Conservation (phyloP, 2,888 invertebrate species). For the Scelioninae gen. 2 region DNA sequence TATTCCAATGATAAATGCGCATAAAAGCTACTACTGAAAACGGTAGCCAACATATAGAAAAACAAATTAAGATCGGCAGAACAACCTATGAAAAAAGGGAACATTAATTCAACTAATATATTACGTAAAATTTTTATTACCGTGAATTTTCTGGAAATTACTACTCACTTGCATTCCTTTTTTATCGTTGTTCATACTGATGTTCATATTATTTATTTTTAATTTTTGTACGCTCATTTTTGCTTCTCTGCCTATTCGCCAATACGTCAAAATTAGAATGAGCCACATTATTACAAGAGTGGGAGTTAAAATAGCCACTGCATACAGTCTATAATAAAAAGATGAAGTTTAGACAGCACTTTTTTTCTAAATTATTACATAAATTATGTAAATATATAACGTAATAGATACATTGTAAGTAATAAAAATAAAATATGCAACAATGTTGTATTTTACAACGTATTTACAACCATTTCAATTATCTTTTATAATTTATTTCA, state of each 20-base stretch:
- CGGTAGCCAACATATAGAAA: conserved; percentile 89
- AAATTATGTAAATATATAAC: too few species aligned
- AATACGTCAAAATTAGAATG: conserved; percentile 85
- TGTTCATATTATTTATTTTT: conserved; percentile 77
- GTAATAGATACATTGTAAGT: not conserved
- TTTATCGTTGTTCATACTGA: conserved; percentile 78
- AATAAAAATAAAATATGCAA: not conserved
- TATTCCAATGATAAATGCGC: conserved; percentile 78
- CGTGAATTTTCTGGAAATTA: not conserved
- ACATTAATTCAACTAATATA: not conserved
- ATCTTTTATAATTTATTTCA: too few species aligned
- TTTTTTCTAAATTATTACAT: not conserved
- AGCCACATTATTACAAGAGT: conserved; percentile 85
- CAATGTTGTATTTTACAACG: too few species aligned
- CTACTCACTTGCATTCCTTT: conserved; percentile 84
- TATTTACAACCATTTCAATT: too few species aligned
- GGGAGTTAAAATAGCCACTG: conserved; percentile 79
- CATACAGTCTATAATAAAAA: conserved; percentile 63
- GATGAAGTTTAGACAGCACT: conserved; percentile 4
- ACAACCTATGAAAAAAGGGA: conserved; percentile 79
- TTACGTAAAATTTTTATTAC: not conserved
- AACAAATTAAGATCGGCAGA: conserved; percentile 85
- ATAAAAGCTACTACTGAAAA: conserved; percentile 83
- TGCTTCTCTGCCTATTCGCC: conserved; percentile 87
- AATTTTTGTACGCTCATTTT: conserved; percentile 83